Evolutionary conservation across 2,888 invertebrate genomes (phyloP).

Genomic region (Pristionchus japonicus): DNA sequence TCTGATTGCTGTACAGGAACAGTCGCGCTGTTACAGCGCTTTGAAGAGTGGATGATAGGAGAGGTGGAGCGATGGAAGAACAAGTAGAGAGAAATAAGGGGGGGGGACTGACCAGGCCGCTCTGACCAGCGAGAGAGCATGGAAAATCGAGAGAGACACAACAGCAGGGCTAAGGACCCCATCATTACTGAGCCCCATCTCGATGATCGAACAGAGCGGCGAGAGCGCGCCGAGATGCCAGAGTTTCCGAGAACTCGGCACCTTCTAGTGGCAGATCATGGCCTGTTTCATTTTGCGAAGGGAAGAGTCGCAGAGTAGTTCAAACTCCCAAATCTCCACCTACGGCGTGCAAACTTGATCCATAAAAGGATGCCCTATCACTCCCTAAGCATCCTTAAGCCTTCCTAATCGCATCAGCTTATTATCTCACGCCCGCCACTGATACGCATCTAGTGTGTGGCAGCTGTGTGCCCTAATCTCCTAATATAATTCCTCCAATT

Average conservation of each 20-base stretch:
- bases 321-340: neutral
- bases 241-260: neutral
- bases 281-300: neutral
- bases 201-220: neutral
- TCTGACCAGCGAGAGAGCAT: too few relatives aligned
- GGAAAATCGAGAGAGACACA: too few relatives aligned
- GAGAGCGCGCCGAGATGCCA: neutral
- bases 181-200: neutral
- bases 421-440: neutral
- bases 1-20: neutral
- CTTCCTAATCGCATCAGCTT: neutral
- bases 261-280: neutral
- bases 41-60: neutral
- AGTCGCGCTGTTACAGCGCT: constrained; percentile 21
- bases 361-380: neutral
- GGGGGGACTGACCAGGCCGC: neutral
- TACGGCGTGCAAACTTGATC: neutral
- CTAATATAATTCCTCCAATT: neutral
- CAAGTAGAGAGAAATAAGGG: neutral
- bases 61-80: neutral
- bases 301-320: neutral
- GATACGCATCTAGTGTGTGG: neutral
- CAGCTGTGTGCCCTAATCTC: neutral
- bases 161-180: neutral
- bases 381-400: neutral